Conservation (phyloP, 2,113 vertebrate species). For the Lethenteron reissneri region DNA sequence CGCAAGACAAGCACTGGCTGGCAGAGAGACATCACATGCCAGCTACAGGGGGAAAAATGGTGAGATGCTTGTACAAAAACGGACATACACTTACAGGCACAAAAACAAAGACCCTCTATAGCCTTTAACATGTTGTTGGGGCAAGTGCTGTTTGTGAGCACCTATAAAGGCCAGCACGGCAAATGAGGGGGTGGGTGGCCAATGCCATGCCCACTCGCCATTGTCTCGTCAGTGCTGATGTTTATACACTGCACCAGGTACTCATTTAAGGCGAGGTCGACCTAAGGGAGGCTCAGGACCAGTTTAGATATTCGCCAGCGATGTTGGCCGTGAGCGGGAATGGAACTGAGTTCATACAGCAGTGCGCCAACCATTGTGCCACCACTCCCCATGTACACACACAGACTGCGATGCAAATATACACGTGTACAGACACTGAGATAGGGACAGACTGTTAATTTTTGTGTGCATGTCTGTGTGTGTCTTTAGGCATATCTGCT, state of each 20-base stretch:
- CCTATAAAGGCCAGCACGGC: too few relatives aligned
- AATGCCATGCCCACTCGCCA: too few relatives aligned
- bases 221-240: too few relatives aligned
- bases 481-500: constrained; percentile 60
- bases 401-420: constrained; percentile 1
- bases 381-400: background rate
- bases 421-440: fast-evolving
- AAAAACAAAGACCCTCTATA: background rate
- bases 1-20: constrained; percentile 94
- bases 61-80: constrained; percentile 22
- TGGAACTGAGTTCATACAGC: background rate
- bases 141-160: too few relatives aligned
- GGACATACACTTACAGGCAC: background rate
- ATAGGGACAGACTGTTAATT: background rate
- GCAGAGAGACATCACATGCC: constrained; percentile 88
- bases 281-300: background rate
- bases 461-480: background rate
- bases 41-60: constrained; percentile 95
- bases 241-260: too few relatives aligned
- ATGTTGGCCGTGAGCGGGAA: background rate
- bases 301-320: background rate
- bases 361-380: background rate
- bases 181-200: too few relatives aligned
- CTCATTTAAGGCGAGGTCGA: too few relatives aligned
- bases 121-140: too few relatives aligned